phyloP scores from a whole-genome alignment of 1,140 invertebrate genomes.

The Lithobius niger region DNA sequence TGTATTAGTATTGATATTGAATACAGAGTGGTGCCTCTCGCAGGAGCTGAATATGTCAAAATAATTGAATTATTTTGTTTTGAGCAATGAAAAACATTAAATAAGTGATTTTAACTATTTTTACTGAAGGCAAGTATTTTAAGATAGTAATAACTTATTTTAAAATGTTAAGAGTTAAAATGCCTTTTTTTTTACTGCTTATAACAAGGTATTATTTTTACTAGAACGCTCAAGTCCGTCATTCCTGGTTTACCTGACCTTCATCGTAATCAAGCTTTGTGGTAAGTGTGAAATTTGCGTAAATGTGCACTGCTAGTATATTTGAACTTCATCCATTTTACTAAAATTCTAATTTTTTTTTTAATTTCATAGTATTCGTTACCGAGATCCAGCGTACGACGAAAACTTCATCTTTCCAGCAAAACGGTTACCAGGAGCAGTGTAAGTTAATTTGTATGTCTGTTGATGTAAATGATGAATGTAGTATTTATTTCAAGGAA shows the following conservation, averaged over 20 bases:
- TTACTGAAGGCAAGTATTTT: no score
- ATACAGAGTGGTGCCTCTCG: no score
- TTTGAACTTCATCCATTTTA: conserved; percentile 1
- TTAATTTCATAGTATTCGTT: conserved; percentile 51
- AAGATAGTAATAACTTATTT: no score
- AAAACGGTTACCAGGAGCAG: conserved; percentile 44
- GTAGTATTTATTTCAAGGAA: not conserved
- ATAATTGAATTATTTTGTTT: no score
- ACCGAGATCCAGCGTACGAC: conserved; percentile 63
- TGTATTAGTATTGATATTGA: no score
- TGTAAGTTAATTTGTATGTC: conserved; percentile 26
- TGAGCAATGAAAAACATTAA: no score
- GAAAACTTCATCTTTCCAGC: conserved; percentile 65
- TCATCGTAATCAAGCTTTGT: conserved; percentile 35
- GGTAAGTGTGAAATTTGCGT: conserved; percentile 27
- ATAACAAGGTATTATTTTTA: no score
- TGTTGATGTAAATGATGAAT: not conserved
- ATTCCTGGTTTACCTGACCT: conserved; percentile 48
- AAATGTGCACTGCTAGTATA: not conserved
- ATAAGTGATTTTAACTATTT: no score
- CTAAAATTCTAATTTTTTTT: conserved; percentile 18
- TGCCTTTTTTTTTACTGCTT: no score
- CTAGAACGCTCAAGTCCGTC: conserved; percentile 49
- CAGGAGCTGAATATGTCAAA: no score
- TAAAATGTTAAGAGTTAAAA: no score